Conservation (phyloP, 2,888 invertebrate genomes). For the Drosophila ezoana region DNA sequence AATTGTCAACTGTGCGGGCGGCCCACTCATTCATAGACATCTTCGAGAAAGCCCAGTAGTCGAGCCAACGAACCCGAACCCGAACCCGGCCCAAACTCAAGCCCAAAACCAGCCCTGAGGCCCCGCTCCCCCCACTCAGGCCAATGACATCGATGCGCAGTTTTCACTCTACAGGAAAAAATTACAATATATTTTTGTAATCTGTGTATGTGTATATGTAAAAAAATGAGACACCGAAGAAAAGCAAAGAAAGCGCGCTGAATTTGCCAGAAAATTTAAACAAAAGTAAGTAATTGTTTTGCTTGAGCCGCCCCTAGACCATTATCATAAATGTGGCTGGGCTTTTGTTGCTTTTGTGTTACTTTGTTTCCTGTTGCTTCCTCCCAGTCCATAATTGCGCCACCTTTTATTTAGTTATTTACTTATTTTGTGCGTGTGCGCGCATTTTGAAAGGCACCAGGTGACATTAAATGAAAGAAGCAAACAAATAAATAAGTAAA, state of each 20-base stretch:
- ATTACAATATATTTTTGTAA: slow-evolving; percentile 19
- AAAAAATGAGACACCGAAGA: slow-evolving; percentile 17
- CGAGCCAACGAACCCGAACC: slow-evolving; percentile 24
- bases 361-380: slow-evolving; percentile 24
- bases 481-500: too few species aligned
- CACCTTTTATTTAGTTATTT: slow-evolving; percentile 45
- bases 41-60: slow-evolving; percentile 44
- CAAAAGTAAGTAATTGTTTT: slow-evolving; percentile 69
- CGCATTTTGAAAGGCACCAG: slow-evolving; percentile 45
- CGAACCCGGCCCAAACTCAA: slow-evolving; percentile 3
- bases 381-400: slow-evolving; percentile 51
- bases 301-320: slow-evolving; percentile 27
- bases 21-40: slow-evolving; percentile 40
- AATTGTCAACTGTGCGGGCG: slow-evolving; percentile 44
- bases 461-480: slow-evolving; percentile 33
- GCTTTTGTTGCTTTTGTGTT: slow-evolving; percentile 30
- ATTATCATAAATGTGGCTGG: slow-evolving; percentile 51
- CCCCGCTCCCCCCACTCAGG: slow-evolving; percentile 22
- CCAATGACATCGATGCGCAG: slow-evolving; percentile 52
- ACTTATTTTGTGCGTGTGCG: slow-evolving; percentile 60
- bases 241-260: slow-evolving; percentile 69
- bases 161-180: slow-evolving; percentile 57
- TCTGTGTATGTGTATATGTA: slow-evolving; percentile 1
- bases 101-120: slow-evolving; percentile 8
- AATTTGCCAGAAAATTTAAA: slow-evolving; percentile 60